Conservation (phyloP, 2,797 vertebrate species). For the Mus caroli region DNA sequence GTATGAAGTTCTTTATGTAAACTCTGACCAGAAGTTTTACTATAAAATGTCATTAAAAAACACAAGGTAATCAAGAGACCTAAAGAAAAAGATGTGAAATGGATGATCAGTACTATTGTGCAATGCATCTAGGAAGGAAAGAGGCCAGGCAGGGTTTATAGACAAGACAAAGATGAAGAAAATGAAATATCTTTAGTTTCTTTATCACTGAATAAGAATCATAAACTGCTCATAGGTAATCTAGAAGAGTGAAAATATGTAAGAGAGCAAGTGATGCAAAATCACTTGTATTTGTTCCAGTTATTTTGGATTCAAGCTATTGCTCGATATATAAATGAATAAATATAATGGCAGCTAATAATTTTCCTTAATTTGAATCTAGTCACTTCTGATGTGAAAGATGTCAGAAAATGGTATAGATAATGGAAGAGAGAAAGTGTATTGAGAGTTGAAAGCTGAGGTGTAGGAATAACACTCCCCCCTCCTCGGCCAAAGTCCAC, state of each 20-base stretch:
- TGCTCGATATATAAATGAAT: neutral
- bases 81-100: neutral
- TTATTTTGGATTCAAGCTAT: neutral
- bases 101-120: neutral
- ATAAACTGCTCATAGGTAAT: neutral
- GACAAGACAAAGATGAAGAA: neutral
- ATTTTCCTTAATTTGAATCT: neutral
- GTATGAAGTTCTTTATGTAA: neutral
- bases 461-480: neutral
- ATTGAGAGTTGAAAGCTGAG: neutral
- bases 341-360: neutral
- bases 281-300: neutral
- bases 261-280: neutral
- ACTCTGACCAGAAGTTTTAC: neutral
- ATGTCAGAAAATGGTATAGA: neutral
- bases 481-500: neutral
- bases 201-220: neutral
- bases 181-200: neutral
- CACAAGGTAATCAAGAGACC: neutral
- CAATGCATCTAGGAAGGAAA: neutral
- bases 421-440: neutral
- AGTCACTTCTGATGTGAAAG: neutral
- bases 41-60: neutral
- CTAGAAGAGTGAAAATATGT: neutral
- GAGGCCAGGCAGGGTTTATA: too few relatives aligned